Evolutionary conservation across 2,797 vertebrate species (phyloP).

Genomic region (Hylomyscus alleni): DNA sequence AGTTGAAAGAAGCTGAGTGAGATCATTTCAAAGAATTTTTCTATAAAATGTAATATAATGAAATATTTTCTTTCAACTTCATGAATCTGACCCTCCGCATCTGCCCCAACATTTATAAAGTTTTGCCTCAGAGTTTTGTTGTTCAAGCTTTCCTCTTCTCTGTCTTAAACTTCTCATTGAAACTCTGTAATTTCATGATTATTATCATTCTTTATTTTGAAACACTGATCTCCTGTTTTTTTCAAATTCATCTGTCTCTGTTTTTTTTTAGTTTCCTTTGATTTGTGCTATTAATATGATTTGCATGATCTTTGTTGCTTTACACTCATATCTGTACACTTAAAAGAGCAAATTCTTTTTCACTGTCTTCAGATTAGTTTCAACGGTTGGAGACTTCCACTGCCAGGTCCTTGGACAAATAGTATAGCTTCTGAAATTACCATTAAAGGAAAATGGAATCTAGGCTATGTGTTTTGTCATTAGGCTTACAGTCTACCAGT

Average conservation of each 20-base stretch:
- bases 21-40: too few species aligned
- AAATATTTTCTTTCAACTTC: not conserved
- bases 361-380: not conserved
- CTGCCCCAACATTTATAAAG: not conserved
- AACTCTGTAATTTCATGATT: not conserved
- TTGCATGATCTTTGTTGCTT: not conserved
- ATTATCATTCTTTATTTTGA: not conserved
- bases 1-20: not conserved
- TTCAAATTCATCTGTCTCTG: not conserved
- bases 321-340: not conserved
- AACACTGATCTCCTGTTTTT: not conserved
- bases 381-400: not conserved
- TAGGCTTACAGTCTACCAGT: not conserved
- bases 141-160: not conserved
- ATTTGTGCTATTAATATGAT: not conserved
- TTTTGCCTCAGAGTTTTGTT: not conserved
- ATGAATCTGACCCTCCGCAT: not conserved
- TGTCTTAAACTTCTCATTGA: not conserved
- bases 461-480: not conserved
- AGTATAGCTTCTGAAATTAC: not conserved
- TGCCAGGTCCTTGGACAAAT: not conserved
- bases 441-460: not conserved
- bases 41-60: too few species aligned
- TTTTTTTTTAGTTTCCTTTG: not conserved
- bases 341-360: not conserved